Evolutionary conservation across 2,113 vertebrate genomes (phyloP).

Genomic region (Sturnus vulgaris): DNA sequence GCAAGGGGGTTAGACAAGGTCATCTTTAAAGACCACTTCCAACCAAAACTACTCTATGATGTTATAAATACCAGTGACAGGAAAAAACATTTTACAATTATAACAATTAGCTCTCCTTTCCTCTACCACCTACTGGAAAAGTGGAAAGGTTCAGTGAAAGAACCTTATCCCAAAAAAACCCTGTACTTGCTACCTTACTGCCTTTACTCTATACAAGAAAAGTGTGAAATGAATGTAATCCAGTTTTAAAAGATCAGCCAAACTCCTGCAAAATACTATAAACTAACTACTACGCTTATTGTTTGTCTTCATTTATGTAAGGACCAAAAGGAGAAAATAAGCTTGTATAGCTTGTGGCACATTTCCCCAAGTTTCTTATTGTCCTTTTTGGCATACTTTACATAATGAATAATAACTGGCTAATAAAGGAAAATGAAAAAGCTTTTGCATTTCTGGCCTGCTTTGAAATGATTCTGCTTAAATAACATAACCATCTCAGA

Average conservation of each 20-base stretch:
- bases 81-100: neutral
- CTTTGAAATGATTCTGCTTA: neutral
- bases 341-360: neutral
- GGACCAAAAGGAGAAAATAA: neutral
- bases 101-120: neutral
- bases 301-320: neutral
- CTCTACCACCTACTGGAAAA: neutral
- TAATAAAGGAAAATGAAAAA: neutral
- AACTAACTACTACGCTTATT: neutral
- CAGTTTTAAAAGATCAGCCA: neutral
- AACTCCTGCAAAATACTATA: neutral
- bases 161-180: neutral
- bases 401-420: neutral
- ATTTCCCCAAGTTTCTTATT: neutral
- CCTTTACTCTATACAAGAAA: neutral
- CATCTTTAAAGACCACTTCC: neutral
- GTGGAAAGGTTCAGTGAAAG: neutral
- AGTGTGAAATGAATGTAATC: neutral
- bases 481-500: neutral
- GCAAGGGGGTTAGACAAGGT: neutral
- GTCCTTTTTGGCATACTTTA: neutral
- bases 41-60: neutral
- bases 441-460: neutral
- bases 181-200: neutral
- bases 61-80: neutral